These are phyloP conservation scores for Streblospio benedicti DNA, from an alignment of 1,140 invertebrate genomes.

Conservation along the genomic window DNA sequence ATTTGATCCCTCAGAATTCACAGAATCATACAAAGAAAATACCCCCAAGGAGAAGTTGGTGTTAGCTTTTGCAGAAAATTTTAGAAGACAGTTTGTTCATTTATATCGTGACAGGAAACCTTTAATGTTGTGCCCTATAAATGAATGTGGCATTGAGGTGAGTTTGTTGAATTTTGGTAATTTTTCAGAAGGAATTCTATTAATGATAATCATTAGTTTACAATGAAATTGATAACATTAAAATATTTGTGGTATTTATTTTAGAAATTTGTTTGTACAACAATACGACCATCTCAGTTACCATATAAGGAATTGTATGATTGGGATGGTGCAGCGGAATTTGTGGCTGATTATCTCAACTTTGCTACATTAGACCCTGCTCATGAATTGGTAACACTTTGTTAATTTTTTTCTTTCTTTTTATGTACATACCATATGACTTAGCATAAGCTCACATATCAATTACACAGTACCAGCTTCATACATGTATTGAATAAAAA, in stretches of 20 bases:
- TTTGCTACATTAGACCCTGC: conserved; percentile 41
- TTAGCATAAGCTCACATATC: no score
- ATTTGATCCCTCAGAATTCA: conserved; percentile 49
- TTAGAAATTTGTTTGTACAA: conserved; percentile 54
- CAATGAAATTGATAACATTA: conserved; percentile 6
- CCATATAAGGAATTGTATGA: conserved; percentile 43
- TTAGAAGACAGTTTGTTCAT: conserved; percentile 65
- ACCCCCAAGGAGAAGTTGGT: conserved; percentile 68
- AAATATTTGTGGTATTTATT: conserved; percentile 39
- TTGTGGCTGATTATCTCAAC: conserved; percentile 48
- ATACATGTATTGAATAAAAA: no score
- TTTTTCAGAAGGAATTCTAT: not conserved
- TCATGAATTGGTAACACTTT: conserved; percentile 41
- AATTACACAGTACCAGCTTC: not conserved
- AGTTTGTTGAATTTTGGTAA: not conserved
- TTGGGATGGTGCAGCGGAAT: conserved; percentile 47
- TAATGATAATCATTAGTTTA: conserved; percentile 3
- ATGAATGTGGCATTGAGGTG: conserved; percentile 62
- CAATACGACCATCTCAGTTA: conserved; percentile 43
- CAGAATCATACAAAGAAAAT: conserved; percentile 62
- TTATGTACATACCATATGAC: not conserved
- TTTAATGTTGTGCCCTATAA: conserved; percentile 64
- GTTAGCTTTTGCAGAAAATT: conserved; percentile 56
- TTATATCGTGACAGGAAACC: conserved; percentile 61
- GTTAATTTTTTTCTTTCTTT: not conserved